Base-by-base conservation (phyloP, 2,888 invertebrate species). In the Caenorhabditis plicata region DNA sequence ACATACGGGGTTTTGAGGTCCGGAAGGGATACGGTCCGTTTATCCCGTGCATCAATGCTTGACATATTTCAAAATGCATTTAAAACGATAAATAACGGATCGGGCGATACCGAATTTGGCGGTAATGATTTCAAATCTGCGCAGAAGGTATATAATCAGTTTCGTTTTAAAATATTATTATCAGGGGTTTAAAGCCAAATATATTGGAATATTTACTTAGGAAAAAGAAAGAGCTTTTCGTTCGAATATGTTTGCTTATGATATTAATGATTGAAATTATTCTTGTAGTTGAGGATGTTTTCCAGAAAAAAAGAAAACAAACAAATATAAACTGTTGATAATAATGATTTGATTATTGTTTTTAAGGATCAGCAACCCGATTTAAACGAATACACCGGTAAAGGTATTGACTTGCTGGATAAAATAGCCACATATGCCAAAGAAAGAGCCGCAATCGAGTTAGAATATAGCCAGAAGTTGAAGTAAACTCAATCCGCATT, bases 301-400 rank as follows among this genome's bases (percentile, higher is more conserved):
- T 9, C 8, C 13, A 13, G 13, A 27, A 27, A 27, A 27, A 27
- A 7, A 27, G 7, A 13, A 27, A 27, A 38, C 11, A 22, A 19
- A 20, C 9, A 38, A 23, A 22, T 22, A 19, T 22, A 22, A 20
- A 19, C n/a, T 27, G 29, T 13, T 9, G 29, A 13, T 23, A 7
- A 38, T 19, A 17, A 8, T 25, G n/a, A n/a, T n/a, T n/a, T n/a
- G n/a, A 38, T 26, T n/a, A 25, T 35, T 44, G 15, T 26, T 39
- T 87, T 89, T 56, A 88, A 96, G 96, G 98, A 98, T 87, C 95
- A 95, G 86, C 94, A 91, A 86, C 94, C 95, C 82, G 91, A 90
- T 86, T 87, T 98, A 85, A 89, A 92, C 81, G 86, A 88, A 81
- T 95, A 96, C 85, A 95, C 96, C 77, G 89, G 90, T 82, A 93